Conservation (phyloP, 37 sponge, comb jelly and placozoan genomes). For the Lycopodina hypogea region DNA sequence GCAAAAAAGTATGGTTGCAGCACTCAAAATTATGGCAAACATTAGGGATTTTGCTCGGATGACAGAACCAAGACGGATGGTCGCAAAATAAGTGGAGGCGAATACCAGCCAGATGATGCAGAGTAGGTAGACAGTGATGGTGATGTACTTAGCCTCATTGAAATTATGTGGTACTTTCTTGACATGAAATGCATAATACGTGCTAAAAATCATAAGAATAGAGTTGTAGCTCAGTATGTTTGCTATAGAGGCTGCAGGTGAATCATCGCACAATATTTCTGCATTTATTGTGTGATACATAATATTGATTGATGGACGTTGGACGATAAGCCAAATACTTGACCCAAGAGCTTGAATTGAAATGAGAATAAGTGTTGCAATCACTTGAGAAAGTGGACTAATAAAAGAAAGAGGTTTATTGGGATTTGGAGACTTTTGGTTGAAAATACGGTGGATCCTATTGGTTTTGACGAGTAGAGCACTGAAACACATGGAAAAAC, state of each 20-base stretch:
- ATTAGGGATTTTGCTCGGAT: too few relatives aligned
- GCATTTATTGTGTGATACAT: conserved; percentile 1
- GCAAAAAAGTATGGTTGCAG: too few relatives aligned
- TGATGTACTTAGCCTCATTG: too few relatives aligned
- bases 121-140: conserved; percentile 30
- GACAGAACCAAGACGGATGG: conserved; percentile 16
- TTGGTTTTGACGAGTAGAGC: too few relatives aligned
- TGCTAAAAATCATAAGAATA: conserved; percentile 38
- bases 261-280: conserved; percentile 29
- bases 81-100: conserved; percentile 47
- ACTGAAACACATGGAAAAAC: conserved; percentile 51
- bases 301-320: conserved; percentile 1
- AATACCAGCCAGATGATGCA: conserved; percentile 57
- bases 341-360: conserved; percentile 36
- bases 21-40: too few relatives aligned
- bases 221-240: conserved; percentile 40
- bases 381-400: too few relatives aligned
- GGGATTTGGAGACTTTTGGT: neutral
- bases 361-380: conserved; percentile 22
- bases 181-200: conserved; percentile 49
- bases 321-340: too few relatives aligned
- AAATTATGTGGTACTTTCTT: conserved; percentile 51
- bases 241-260: conserved; percentile 18
- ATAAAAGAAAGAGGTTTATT: conserved; percentile 23
- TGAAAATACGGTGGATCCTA: too few relatives aligned